phyloP scores from a whole-genome alignment of 2,888 invertebrate species.

The Sabatieria punctata region DNA sequence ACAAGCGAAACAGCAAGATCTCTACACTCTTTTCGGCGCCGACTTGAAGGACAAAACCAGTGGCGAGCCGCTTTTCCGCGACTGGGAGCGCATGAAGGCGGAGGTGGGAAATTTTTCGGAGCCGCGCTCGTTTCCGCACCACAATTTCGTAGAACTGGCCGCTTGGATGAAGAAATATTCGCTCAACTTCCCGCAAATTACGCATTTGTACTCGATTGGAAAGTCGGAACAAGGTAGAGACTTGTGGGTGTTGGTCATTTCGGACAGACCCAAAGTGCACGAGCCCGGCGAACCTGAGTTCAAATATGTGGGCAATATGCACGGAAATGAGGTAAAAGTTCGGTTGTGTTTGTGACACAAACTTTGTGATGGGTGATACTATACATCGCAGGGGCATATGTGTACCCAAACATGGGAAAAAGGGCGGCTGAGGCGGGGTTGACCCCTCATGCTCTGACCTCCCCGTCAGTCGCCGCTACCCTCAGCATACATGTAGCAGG shows the following conservation, averaged over 20 bases:
- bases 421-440: too few relatives aligned
- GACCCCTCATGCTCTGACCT: too few relatives aligned
- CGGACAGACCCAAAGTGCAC: slow-evolving; percentile 59
- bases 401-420: too few relatives aligned
- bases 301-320: slow-evolving; percentile 88
- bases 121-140: background rate
- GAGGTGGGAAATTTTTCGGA: background rate
- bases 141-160: slow-evolving; percentile 9
- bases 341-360: too few relatives aligned
- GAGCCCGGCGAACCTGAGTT: slow-evolving; percentile 66
- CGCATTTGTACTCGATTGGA: slow-evolving; percentile 47
- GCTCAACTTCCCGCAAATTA: slow-evolving; percentile 28
- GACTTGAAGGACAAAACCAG: background rate
- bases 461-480: too few relatives aligned
- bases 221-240: slow-evolving; percentile 66
- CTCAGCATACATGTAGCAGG: too few relatives aligned
- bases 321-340: slow-evolving; percentile 90
- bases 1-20: background rate
- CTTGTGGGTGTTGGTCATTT: slow-evolving; percentile 71
- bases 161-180: slow-evolving; percentile 11
- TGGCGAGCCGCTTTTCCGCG: background rate
- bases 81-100: background rate
- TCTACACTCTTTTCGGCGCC: background rate
- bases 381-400: too few relatives aligned
- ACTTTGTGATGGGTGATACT: too few relatives aligned